phyloP scores from a whole-genome alignment of 1,140 invertebrate genomes.

The Stegodyphus dumicola region DNA sequence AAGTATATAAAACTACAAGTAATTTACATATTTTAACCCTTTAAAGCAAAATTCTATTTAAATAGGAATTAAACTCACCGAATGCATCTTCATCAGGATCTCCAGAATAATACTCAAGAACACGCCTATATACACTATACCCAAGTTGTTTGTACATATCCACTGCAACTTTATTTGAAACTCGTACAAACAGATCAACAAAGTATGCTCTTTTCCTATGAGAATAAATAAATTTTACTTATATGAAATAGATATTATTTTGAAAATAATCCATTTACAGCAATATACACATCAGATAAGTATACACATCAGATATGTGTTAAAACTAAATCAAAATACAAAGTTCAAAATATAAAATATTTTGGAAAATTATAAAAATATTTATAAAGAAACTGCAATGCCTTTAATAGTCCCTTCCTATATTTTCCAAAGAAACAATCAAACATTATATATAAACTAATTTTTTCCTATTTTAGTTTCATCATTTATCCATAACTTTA shows the following conservation, averaged over 20 bases:
- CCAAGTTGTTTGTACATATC: conserved; percentile 97
- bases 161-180: conserved; percentile 96
- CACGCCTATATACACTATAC: conserved; percentile 96
- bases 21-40: background rate
- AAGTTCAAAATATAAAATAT: background rate
- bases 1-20: background rate
- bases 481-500: too few relatives aligned
- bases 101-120: conserved; percentile 97
- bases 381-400: background rate
- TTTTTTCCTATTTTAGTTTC: too few relatives aligned
- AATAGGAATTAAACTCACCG: conserved; percentile 74
- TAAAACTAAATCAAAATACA: background rate
- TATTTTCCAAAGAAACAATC: too few relatives aligned
- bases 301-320: too few relatives aligned
- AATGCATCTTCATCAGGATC: conserved; percentile 98
- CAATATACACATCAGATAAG: too few relatives aligned
- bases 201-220: conserved; percentile 93
- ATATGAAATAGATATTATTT: too few relatives aligned
- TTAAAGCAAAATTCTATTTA: background rate
- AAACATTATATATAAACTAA: too few relatives aligned
- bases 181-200: conserved; percentile 98
- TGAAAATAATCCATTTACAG: too few relatives aligned
- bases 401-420: too few relatives aligned
- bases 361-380: background rate
- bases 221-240: background rate